These are phyloP conservation scores for Eurystomus glaucurus DNA, from an alignment of 2,797 vertebrate genomes.

Conservation along the genomic window DNA sequence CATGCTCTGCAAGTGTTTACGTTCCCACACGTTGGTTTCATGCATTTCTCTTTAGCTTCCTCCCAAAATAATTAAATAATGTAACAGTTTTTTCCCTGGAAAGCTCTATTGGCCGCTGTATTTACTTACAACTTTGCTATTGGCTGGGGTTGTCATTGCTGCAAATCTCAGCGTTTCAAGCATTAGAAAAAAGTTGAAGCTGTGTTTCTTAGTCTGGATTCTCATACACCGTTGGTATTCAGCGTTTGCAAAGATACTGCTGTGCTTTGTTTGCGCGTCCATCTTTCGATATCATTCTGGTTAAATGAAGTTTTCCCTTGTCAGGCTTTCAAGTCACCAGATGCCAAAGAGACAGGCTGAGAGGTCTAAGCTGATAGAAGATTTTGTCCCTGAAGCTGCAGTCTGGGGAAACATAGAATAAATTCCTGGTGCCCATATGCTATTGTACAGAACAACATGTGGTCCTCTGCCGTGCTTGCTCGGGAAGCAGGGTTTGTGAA, in stretches of 20 bases:
- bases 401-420: neutral
- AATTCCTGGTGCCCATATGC: slow-evolving; percentile 15
- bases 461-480: neutral
- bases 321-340: neutral
- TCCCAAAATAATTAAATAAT: neutral
- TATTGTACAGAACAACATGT: neutral
- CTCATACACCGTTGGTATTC: neutral
- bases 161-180: neutral
- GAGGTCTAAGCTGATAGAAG: slow-evolving; percentile 9
- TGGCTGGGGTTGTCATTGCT: neutral
- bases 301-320: neutral
- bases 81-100: neutral
- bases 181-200: neutral
- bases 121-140: neutral
- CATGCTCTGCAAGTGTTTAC: neutral
- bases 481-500: neutral
- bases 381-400: slow-evolving; percentile 12
- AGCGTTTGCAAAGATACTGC: neutral
- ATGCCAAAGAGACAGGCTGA: neutral
- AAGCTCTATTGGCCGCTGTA: neutral
- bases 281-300: neutral
- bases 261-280: neutral
- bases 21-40: neutral
- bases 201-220: neutral
- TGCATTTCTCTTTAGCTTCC: neutral